A percentile compares a stretch with the other conserved stretches of the same genome.
Evolutionary conservation across 1,140 invertebrate genomes (phyloP).

Genomic region (Lepidurus couesii): DNA sequence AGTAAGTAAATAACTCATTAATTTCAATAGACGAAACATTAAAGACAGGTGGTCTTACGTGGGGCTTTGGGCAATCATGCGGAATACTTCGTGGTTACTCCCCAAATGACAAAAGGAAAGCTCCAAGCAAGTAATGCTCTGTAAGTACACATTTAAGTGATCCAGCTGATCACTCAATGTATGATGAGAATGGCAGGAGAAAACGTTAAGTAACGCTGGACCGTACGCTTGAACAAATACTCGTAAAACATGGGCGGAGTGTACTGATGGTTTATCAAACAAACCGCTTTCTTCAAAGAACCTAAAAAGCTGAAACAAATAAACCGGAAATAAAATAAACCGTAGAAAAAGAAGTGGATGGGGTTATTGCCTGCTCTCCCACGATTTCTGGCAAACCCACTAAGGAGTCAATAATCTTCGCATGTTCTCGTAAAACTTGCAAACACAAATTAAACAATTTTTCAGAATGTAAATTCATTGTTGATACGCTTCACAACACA

Average conservation of each 20-base stretch:
- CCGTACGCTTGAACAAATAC: neutral
- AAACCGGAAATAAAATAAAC: neutral
- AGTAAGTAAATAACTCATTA: neutral
- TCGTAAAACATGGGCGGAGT: neutral
- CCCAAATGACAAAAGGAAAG: neutral
- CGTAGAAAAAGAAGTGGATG: neutral
- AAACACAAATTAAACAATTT: neutral
- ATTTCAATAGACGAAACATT: neutral
- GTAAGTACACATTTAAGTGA: neutral
- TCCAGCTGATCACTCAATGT: neutral
- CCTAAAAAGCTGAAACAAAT: neutral
- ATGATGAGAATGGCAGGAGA: neutral
- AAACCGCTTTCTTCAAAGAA: neutral
- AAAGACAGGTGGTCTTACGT: neutral
- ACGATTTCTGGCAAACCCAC: constrained; percentile 1
- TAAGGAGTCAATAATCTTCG: neutral
- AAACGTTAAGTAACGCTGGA: neutral
- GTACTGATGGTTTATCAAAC: neutral
- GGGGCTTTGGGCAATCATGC: neutral
- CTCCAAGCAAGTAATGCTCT: neutral
- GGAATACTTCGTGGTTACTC: neutral
- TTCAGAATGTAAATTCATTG: neutral
- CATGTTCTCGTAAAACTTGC: neutral
- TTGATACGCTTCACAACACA: neutral
- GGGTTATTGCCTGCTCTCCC: neutral